These are phyloP conservation scores for Dryococelus australis DNA, from an alignment of 2,888 invertebrate species.

Conservation along the genomic window DNA sequence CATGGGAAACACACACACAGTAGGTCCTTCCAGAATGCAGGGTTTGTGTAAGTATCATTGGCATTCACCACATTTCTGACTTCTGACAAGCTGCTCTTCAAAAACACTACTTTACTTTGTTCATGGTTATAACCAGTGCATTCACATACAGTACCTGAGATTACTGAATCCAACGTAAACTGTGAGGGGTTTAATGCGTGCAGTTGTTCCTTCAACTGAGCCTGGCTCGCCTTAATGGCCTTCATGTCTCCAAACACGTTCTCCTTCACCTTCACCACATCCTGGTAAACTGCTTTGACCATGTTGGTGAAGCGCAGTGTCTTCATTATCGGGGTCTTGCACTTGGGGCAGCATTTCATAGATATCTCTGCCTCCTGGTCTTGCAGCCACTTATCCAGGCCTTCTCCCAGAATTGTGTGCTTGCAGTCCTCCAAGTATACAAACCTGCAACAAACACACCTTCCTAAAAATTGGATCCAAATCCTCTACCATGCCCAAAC, in stretches of 20 bases:
- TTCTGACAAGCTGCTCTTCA: too few relatives aligned
- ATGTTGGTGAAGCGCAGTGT: slow-evolving; percentile 66
- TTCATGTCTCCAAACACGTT: slow-evolving; percentile 49
- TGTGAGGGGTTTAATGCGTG: background rate
- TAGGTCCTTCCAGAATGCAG: too few relatives aligned
- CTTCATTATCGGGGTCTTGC: slow-evolving; percentile 66
- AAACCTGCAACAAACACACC: slow-evolving; percentile 56
- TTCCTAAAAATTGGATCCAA: too few relatives aligned
- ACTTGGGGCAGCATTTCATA: slow-evolving; percentile 64
- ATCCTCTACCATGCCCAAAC: too few relatives aligned
- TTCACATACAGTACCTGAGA: slow-evolving; percentile 4
- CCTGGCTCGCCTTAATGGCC: slow-evolving; percentile 30
- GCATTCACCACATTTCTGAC: too few relatives aligned
- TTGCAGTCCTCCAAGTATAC: slow-evolving; percentile 63
- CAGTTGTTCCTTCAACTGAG: slow-evolving; percentile 2
- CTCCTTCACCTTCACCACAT: slow-evolving; percentile 55
- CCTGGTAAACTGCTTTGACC: slow-evolving; percentile 57
- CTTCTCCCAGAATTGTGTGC: slow-evolving; percentile 61
- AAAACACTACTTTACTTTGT: too few relatives aligned
- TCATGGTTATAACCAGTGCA: background rate
- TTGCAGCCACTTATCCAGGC: slow-evolving; percentile 58
- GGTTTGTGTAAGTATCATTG: too few relatives aligned
- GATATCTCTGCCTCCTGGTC: slow-evolving; percentile 50
- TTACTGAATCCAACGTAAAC: background rate
- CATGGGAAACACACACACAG: too few relatives aligned